These are phyloP conservation scores for Taenioides sp. DNA, from an alignment of 2,797 vertebrate species.

Conservation along the genomic window DNA sequence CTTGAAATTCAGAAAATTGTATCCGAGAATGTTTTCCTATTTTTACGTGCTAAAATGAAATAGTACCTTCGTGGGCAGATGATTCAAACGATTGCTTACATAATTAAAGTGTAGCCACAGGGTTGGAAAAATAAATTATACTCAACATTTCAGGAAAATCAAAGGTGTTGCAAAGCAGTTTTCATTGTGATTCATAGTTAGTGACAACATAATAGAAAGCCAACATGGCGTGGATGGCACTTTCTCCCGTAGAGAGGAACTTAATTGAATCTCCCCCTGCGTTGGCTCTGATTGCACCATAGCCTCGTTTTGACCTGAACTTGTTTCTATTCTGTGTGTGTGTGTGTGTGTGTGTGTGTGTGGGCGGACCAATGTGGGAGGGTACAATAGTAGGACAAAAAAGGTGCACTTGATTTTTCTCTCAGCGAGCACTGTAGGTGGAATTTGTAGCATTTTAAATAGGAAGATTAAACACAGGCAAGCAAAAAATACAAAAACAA, in stretches of 20 bases:
- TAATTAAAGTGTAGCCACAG: slow-evolving; percentile 67
- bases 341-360: slow-evolving; percentile 15
- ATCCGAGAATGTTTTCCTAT: slow-evolving; percentile 34
- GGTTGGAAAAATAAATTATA: slow-evolving; percentile 63
- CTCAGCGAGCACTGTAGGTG: slow-evolving; percentile 40
- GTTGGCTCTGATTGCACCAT: slow-evolving; percentile 65
- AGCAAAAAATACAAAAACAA: not conserved
- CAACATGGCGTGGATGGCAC: slow-evolving; percentile 59
- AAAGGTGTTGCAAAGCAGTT: slow-evolving; percentile 56
- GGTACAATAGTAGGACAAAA: slow-evolving; percentile 35
- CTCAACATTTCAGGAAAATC: slow-evolving; percentile 59
- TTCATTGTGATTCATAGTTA: slow-evolving; percentile 65
- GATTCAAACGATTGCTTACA: slow-evolving; percentile 59
- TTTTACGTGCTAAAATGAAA: slow-evolving; percentile 45
- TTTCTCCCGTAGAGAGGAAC: slow-evolving; percentile 59
- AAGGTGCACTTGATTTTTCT: slow-evolving; percentile 23
- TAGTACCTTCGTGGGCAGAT: slow-evolving; percentile 48
- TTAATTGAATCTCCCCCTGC: slow-evolving; percentile 69
- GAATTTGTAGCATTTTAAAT: slow-evolving; percentile 44
- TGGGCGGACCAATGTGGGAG: slow-evolving; percentile 45
- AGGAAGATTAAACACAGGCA: slow-evolving; percentile 56
- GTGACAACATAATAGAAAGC: slow-evolving; percentile 70
- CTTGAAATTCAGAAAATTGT: slow-evolving; percentile 38
- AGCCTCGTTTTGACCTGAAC: slow-evolving; percentile 58
- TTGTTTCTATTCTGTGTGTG: slow-evolving; percentile 50